Evolutionary conservation across 2,888 invertebrate genomes (phyloP).

Genomic region (Drosophila koepferae): DNA sequence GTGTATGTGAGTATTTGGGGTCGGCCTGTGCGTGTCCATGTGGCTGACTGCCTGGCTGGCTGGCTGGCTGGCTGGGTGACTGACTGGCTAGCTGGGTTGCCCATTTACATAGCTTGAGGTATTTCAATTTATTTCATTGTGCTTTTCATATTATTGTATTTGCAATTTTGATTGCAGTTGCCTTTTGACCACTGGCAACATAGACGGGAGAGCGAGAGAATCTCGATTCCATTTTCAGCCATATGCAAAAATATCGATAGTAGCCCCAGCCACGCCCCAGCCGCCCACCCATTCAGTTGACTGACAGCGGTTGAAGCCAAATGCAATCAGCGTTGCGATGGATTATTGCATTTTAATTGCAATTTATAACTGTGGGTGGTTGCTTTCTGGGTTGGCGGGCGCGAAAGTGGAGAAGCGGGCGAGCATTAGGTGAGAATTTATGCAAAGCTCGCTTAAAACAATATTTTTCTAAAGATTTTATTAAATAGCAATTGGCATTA

Average conservation of each 20-base stretch:
- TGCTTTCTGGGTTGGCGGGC: no score
- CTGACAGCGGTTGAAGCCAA: constrained; percentile 25
- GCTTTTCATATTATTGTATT: constrained; percentile 81
- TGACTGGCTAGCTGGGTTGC: constrained; percentile 22
- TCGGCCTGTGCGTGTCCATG: constrained; percentile 49
- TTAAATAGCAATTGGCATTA: constrained; percentile 55
- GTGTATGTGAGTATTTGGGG: constrained; percentile 23
- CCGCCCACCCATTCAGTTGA: constrained; percentile 22
- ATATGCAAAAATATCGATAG: constrained; percentile 66
- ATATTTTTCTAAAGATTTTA: constrained; percentile 65
- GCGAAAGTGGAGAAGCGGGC: background rate
- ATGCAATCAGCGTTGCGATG: constrained; percentile 42
- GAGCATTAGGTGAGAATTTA: constrained; percentile 14
- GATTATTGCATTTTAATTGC: constrained; percentile 54
- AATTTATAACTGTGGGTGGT: constrained; percentile 24
- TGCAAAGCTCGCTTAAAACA: constrained; percentile 53
- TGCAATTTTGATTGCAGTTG: constrained; percentile 80
- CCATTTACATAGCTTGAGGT: constrained; percentile 80
- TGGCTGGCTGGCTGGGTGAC: background rate
- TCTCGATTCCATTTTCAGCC: constrained; percentile 41
- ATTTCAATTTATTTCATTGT: constrained; percentile 82
- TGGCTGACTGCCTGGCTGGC: background rate
- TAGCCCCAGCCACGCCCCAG: background rate
- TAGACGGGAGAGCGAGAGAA: constrained; percentile 32
- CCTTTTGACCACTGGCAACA: constrained; percentile 62